Conservation (phyloP, 2,797 vertebrate genomes). For the Mormyrops attenuatus region DNA sequence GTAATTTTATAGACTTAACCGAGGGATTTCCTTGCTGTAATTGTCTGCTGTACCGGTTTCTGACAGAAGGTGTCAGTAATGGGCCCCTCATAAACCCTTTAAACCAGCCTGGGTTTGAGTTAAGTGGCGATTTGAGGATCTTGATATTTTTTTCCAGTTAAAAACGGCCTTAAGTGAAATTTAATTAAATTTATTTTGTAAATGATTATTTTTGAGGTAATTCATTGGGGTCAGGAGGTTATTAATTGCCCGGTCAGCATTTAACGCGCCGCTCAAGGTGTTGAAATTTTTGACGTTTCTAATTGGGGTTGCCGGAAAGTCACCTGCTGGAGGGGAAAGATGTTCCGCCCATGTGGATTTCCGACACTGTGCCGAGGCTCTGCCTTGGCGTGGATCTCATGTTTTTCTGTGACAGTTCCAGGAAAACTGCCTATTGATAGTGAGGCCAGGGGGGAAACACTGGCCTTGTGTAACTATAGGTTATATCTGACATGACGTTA, state of each 20-base stretch:
- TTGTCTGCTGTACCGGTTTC: conserved; percentile 8
- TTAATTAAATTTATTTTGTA: not conserved
- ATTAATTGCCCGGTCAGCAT: not conserved
- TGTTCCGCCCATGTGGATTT: not conserved
- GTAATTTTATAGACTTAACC: not conserved
- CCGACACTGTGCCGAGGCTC: conserved; percentile 11
- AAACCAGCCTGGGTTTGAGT: not conserved
- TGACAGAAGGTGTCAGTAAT: conserved; percentile 58
- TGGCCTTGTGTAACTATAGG: conserved; percentile 46
- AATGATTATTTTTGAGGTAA: conserved; percentile 7
- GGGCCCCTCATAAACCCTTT: not conserved
- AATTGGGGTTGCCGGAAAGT: conserved; percentile 22
- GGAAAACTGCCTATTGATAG: conserved; percentile 39
- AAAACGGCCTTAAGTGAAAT: not conserved
- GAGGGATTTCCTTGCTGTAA: not conserved
- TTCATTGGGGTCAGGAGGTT: not conserved
- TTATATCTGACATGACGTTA: conserved; percentile 32
- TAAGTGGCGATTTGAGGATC: not conserved
- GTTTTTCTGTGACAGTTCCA: conserved; percentile 32
- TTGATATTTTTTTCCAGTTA: not conserved
- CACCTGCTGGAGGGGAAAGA: conserved; percentile 17
- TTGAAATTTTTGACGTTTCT: not conserved
- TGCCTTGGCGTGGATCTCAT: conserved; percentile 28
- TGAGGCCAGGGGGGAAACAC: conserved; percentile 35
- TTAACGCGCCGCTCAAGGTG: not conserved